Evolutionary conservation across 1,140 invertebrate species (phyloP).

Genomic region (Drosophila athabasca): DNA sequence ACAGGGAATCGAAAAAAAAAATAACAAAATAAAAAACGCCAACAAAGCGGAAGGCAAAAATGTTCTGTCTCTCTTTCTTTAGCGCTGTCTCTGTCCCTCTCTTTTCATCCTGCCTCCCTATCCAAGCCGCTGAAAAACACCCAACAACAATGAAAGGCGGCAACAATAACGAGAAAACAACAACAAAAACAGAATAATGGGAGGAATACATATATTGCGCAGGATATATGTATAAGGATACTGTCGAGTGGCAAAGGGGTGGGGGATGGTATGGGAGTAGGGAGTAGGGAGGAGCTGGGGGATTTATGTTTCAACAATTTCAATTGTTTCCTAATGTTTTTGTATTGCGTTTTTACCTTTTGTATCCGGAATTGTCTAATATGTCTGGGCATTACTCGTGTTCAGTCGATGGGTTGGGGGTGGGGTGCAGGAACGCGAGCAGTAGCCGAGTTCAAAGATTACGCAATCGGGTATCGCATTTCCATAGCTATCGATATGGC

Average conservation of each 20-base stretch:
- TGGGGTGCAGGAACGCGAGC: not conserved
- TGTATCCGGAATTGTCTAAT: constrained; percentile 65
- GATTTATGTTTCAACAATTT: constrained; percentile 79
- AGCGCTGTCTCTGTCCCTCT: not conserved
- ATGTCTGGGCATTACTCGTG: constrained; percentile 49
- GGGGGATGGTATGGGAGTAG: constrained; percentile 7
- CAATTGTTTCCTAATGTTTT: constrained; percentile 80
- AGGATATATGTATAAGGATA: constrained; percentile 61
- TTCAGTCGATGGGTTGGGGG: constrained; percentile 5
- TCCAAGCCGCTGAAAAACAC: constrained; percentile 14
- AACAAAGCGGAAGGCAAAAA: constrained; percentile 58
- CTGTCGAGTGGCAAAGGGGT: constrained; percentile 34
- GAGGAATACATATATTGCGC: constrained; percentile 67
- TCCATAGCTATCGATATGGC: constrained; percentile 45
- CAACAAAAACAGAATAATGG: constrained; percentile 40
- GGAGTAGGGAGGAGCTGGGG: constrained; percentile 21
- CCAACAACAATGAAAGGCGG: constrained; percentile 52
- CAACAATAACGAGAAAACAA: constrained; percentile 57
- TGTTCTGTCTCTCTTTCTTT: not conserved
- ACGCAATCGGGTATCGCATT: constrained; percentile 65
- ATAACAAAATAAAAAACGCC: constrained; percentile 43
- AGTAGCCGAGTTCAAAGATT: constrained; percentile 66
- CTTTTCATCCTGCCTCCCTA: constrained; percentile 12
- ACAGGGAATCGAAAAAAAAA: constrained; percentile 43
- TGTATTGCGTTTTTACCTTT: constrained; percentile 73